A percentile compares a stretch with the other conserved stretches of the same genome.
Conservation (phyloP, 2,888 invertebrate species). For the Lysandra bellargus region DNA sequence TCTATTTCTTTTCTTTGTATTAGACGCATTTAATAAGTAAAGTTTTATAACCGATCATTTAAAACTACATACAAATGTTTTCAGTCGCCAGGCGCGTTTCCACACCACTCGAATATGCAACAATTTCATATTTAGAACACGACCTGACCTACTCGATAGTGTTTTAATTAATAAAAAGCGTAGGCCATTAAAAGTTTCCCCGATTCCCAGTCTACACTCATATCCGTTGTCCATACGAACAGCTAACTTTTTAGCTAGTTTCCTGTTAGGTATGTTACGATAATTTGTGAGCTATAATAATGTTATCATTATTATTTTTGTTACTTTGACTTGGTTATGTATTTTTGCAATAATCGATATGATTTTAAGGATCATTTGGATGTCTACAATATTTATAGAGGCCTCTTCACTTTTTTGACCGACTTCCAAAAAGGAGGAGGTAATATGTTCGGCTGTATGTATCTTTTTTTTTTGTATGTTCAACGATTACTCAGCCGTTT, state of each 20-base stretch:
- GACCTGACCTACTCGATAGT: slow-evolving; percentile 18
- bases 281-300: neutral
- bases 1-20: neutral
- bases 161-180: slow-evolving; percentile 18
- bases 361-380: too few relatives aligned
- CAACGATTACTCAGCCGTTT: too few relatives aligned
- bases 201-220: neutral
- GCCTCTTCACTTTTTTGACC: too few relatives aligned
- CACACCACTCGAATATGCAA: slow-evolving; percentile 13
- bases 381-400: too few relatives aligned
- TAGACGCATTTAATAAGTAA: neutral
- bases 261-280: too few relatives aligned
- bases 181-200: neutral
- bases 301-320: neutral
- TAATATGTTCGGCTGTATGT: too few relatives aligned
- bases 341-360: too few relatives aligned
- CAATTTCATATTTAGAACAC: slow-evolving; percentile 21
- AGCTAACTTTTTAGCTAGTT: neutral
- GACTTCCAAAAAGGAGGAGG: too few relatives aligned
- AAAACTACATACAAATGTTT: neutral
- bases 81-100: neutral
- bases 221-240: neutral
- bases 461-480: too few relatives aligned
- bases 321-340: too few relatives aligned
- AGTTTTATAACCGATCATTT: neutral